phyloP scores from a whole-genome alignment of 2,113 vertebrate species.

The Cervus canadensis region DNA sequence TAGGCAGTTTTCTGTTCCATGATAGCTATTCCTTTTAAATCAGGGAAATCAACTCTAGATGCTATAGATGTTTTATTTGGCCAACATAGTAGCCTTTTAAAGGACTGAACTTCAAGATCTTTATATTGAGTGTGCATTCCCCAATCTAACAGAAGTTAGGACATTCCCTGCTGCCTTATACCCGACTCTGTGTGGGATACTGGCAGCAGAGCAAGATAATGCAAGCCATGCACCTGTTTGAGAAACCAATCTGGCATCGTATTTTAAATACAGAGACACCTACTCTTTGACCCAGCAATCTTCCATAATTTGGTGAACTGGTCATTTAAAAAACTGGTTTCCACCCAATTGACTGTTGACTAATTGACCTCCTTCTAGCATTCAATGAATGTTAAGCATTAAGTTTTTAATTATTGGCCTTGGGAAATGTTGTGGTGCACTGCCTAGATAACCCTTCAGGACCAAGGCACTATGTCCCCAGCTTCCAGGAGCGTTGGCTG shows the following conservation, averaged over 20 bases:
- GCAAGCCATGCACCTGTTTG: not conserved
- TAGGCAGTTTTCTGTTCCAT: not conserved
- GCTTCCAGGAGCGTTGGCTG: not conserved
- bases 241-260: not conserved
- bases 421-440: not conserved
- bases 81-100: not conserved
- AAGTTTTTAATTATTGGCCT: not conserved
- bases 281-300: not conserved
- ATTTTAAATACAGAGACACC: not conserved
- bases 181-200: not conserved
- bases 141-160: no score
- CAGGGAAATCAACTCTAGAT: not conserved
- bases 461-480: not conserved
- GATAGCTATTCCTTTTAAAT: not conserved
- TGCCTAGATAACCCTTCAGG: not conserved
- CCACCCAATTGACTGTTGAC: not conserved
- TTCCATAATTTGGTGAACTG: not conserved
- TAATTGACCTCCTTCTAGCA: not conserved
- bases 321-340: not conserved
- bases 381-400: not conserved
- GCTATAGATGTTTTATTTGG: not conserved
- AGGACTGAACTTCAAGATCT: not conserved
- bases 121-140: not conserved
- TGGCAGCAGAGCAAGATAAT: not conserved
- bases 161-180: not conserved